These are phyloP conservation scores for Ametastegia equiseti DNA, from an alignment of 2,888 invertebrate species.

Conservation along the genomic window DNA sequence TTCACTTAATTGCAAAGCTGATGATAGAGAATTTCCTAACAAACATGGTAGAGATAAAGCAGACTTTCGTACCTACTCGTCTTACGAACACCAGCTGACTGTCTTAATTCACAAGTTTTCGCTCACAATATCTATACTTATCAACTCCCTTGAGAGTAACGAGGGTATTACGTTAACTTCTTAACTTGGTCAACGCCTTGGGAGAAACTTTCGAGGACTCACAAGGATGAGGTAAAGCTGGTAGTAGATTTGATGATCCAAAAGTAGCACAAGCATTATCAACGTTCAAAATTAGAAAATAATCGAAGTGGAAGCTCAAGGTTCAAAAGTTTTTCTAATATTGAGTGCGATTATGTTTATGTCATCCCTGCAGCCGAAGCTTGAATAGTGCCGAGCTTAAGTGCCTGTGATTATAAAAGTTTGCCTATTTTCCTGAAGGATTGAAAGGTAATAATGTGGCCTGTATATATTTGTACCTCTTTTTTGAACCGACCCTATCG, in stretches of 20 bases:
- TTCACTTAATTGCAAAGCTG: background rate
- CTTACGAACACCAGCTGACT: background rate
- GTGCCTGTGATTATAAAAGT: slow-evolving; percentile 29
- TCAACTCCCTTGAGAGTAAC: slow-evolving; percentile 16
- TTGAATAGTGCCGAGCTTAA: background rate
- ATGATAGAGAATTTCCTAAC: background rate
- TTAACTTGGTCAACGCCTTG: slow-evolving; percentile 4
- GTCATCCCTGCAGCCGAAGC: background rate
- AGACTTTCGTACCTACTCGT: background rate
- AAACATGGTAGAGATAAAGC: background rate
- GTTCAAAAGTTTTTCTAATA: slow-evolving; percentile 4
- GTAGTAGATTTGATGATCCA: slow-evolving; percentile 13
- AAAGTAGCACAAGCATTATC: background rate
- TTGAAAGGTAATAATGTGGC: background rate
- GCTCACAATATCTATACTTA: slow-evolving; percentile 15
- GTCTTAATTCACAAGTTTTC: slow-evolving; percentile 11
- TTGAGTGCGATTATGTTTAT: background rate
- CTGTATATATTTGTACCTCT: background rate
- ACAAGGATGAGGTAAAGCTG: background rate
- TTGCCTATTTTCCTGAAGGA: slow-evolving; percentile 22
- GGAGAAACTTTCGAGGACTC: background rate
- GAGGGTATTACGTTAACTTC: background rate
- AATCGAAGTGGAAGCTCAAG: background rate
- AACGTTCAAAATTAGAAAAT: background rate
- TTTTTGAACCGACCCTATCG: background rate